Evolutionary conservation across 2,888 invertebrate species (phyloP).

Genomic region (Tetramorium bicarinatum): DNA sequence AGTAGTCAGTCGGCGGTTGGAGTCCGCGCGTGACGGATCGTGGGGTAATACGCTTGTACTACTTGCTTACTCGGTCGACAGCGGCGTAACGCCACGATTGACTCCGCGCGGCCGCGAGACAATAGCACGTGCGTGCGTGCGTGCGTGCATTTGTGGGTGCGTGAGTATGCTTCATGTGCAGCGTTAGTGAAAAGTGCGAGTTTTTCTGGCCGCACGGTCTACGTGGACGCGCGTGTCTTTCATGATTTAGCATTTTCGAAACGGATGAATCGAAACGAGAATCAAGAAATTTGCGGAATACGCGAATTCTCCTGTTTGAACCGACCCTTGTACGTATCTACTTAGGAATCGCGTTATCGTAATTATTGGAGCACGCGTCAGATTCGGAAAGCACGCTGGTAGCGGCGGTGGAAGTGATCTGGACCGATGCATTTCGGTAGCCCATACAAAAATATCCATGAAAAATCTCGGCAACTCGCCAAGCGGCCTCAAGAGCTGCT

Average conservation of each 20-base stretch:
- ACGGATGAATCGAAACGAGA: background rate
- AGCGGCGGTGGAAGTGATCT: constrained; percentile 7
- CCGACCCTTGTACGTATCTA: background rate
- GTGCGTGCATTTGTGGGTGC: constrained; percentile 23
- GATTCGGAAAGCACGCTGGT: background rate
- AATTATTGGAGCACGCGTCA: background rate
- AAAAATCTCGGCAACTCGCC: constrained; percentile 83
- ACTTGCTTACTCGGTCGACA: constrained; percentile 31
- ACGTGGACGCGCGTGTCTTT: background rate
- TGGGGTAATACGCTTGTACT: constrained; percentile 24
- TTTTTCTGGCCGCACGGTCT: background rate
- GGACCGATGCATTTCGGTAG: constrained; percentile 25
- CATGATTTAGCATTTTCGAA: background rate
- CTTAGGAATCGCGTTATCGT: background rate
- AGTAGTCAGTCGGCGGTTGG: constrained; percentile 81
- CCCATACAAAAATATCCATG: constrained; percentile 81
- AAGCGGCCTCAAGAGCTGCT: constrained; percentile 77
- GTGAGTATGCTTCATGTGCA: constrained; percentile 7
- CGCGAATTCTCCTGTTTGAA: background rate
- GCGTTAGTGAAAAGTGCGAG: constrained; percentile 19
- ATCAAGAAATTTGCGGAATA: background rate
- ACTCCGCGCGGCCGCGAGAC: constrained; percentile 19
- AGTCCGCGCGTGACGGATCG: constrained; percentile 80
- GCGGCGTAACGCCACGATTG: constrained; percentile 11
- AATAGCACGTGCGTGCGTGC: constrained; percentile 47